These are phyloP conservation scores for Drosophila affinis DNA, from an alignment of 2,888 invertebrate genomes.

Conservation along the genomic window DNA sequence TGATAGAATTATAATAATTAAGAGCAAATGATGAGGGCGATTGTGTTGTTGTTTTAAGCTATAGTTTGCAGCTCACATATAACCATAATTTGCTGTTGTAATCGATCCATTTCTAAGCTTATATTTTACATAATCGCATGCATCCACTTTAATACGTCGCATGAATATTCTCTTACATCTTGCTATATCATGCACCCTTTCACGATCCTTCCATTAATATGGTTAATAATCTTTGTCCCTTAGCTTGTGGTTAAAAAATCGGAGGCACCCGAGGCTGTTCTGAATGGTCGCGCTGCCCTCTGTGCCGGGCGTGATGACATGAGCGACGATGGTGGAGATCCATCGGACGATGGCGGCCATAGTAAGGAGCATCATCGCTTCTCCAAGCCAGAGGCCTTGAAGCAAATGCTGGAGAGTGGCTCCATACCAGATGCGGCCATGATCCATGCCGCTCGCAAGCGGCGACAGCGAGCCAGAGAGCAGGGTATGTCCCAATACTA, in stretches of 20 bases:
- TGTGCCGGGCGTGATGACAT: slow-evolving; percentile 89
- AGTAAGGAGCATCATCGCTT: slow-evolving; percentile 85
- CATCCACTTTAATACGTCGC: neutral
- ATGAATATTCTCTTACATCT: slow-evolving; percentile 4
- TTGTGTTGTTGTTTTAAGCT: slow-evolving; percentile 17
- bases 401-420: slow-evolving; percentile 92
- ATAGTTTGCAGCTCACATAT: neutral
- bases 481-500: slow-evolving; percentile 84
- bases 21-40: slow-evolving; percentile 14
- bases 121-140: neutral
- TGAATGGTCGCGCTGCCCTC: slow-evolving; percentile 92
- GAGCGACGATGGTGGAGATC: slow-evolving; percentile 86
- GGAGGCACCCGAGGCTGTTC: slow-evolving; percentile 86
- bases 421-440: slow-evolving; percentile 98
- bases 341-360: slow-evolving; percentile 84
- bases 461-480: slow-evolving; percentile 96
- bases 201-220: slow-evolving; percentile 35
- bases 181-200: neutral
- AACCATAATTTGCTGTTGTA: neutral
- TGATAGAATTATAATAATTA: slow-evolving; percentile 27
- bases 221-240: slow-evolving; percentile 29
- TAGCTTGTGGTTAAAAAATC: slow-evolving; percentile 86
- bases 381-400: slow-evolving; percentile 88
- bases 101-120: neutral
- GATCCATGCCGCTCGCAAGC: slow-evolving; percentile 98